A percentile compares a stretch with the other conserved stretches of the same genome.
These are phyloP conservation scores for Phrynosoma platyrhinos DNA, from an alignment of 2,113 vertebrate species.

Conservation along the genomic window DNA sequence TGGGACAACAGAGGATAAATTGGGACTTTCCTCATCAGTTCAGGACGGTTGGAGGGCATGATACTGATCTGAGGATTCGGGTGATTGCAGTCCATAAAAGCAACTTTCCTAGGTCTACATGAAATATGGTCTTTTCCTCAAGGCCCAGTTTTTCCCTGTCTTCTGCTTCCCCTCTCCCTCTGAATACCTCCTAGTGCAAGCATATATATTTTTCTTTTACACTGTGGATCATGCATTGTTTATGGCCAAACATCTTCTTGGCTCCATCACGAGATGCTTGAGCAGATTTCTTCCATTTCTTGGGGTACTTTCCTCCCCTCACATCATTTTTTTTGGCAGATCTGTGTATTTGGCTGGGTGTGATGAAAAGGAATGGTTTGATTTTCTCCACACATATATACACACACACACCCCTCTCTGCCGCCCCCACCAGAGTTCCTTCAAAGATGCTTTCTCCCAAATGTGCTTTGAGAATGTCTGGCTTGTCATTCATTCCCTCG, in stretches of 20 bases:
- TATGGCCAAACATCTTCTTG: conserved; percentile 69
- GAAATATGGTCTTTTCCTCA: neutral
- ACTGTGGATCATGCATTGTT: conserved; percentile 41
- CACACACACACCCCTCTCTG: neutral
- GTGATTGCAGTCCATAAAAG: too few relatives aligned
- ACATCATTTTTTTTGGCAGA: conserved; percentile 52
- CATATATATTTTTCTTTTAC: conserved; percentile 45
- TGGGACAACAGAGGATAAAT: too few relatives aligned
- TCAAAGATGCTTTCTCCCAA: conserved; percentile 41
- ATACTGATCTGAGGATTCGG: neutral
- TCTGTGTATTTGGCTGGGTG: conserved; percentile 6
- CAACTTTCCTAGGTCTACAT: neutral
- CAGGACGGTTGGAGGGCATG: too few relatives aligned
- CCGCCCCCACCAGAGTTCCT: conserved; percentile 10
- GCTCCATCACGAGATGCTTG: conserved; percentile 42
- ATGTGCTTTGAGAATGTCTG: conserved; percentile 30
- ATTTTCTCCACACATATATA: neutral
- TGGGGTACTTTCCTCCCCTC: conserved; percentile 48
- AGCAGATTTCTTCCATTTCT: conserved; percentile 50
- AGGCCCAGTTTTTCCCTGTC: neutral
- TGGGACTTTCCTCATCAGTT: neutral
- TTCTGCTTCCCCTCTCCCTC: neutral
- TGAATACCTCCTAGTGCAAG: conserved; percentile 47
- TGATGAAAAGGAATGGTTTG: conserved; percentile 18
- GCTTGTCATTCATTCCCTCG: conserved; percentile 22